These are phyloP conservation scores for Syngnathus scovelli DNA, from an alignment of 2,113 vertebrate genomes.

Conservation along the genomic window DNA sequence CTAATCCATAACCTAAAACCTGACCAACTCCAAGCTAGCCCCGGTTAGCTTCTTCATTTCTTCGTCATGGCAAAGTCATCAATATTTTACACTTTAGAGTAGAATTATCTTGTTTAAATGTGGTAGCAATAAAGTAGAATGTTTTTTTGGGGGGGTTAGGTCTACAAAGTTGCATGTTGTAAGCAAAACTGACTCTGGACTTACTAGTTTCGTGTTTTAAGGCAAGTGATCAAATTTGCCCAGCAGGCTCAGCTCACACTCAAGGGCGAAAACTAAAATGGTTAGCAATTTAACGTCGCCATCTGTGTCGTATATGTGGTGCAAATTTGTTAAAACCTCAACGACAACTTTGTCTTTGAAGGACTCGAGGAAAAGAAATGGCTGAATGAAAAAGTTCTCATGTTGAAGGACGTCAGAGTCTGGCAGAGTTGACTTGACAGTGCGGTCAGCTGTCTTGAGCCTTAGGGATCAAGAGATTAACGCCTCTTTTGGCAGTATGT, in stretches of 20 bases:
- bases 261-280: too few relatives aligned
- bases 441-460: slow-evolving; percentile 49
- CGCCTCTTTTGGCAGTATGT: slow-evolving; percentile 39
- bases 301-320: not conserved
- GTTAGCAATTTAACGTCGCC: too few relatives aligned
- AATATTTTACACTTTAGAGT: too few relatives aligned
- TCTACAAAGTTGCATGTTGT: not conserved
- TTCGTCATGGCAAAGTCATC: too few relatives aligned
- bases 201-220: not conserved
- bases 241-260: not conserved
- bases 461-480: slow-evolving; percentile 65
- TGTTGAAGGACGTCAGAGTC: slow-evolving; percentile 11
- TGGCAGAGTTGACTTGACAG: slow-evolving; percentile 27
- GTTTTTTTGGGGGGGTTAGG: not conserved
- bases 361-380: not conserved
- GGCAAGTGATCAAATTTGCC: not conserved
- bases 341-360: not conserved
- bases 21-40: too few relatives aligned
- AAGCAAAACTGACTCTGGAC: not conserved
- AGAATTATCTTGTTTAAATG: too few relatives aligned
- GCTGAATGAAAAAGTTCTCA: not conserved
- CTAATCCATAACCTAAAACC: too few relatives aligned
- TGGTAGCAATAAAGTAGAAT: too few relatives aligned
- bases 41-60: too few relatives aligned
- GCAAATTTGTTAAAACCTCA: not conserved